phyloP scores from a whole-genome alignment of 2,888 invertebrate genomes.

The Oxystoma pomonae region DNA sequence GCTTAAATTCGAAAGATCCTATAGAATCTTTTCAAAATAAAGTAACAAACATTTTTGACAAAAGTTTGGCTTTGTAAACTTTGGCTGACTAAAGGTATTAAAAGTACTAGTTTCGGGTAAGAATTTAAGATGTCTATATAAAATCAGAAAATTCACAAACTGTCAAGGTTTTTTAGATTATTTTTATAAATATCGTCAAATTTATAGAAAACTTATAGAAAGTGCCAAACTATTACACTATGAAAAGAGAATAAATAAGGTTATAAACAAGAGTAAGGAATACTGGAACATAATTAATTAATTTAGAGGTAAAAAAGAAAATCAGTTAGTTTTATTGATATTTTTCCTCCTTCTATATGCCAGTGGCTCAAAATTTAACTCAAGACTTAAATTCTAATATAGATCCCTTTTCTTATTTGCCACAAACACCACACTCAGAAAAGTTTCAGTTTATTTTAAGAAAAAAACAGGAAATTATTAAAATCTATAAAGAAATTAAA shows the following conservation, averaged over 20 bases:
- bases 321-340: neutral
- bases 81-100: neutral
- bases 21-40: neutral
- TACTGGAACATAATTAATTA: neutral
- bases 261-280: neutral
- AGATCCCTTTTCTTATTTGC: neutral
- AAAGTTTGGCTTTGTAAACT: neutral
- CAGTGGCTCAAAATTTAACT: neutral
- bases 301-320: neutral
- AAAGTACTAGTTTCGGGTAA: neutral
- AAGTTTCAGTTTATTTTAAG: neutral
- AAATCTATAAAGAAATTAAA: neutral
- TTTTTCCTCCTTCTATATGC: neutral
- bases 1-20: neutral
- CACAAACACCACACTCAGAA: neutral
- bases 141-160: neutral
- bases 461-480: neutral
- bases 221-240: neutral
- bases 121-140: neutral
- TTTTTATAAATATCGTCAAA: neutral
- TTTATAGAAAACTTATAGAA: neutral
- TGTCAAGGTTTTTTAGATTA: neutral
- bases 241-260: neutral
- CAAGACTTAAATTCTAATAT: neutral
- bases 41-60: neutral